These are phyloP conservation scores for Aleiodes leptofemur DNA, from an alignment of 2,888 invertebrate genomes.

Conservation along the genomic window DNA sequence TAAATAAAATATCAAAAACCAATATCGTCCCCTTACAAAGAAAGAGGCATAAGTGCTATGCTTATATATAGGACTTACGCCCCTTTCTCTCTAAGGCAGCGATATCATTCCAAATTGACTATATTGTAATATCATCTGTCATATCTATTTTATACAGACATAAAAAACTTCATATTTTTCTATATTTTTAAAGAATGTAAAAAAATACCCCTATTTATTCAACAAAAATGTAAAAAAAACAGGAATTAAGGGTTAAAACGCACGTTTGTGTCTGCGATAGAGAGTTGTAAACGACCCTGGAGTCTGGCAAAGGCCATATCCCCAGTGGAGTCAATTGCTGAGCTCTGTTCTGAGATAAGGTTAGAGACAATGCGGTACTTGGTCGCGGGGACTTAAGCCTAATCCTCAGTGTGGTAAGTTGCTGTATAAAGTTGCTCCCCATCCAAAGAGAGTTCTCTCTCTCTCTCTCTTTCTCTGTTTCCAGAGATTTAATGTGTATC, in stretches of 20 bases:
- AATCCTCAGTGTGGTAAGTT: slow-evolving; percentile 48
- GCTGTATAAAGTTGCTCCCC: slow-evolving; percentile 46
- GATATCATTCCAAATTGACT: no score
- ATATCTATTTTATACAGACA: no score
- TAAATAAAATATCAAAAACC: no score
- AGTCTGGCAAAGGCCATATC: slow-evolving; percentile 48
- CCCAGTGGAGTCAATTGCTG: slow-evolving; percentile 62
- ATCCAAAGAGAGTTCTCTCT: slow-evolving; percentile 34
- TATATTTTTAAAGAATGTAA: no score
- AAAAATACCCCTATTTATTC: slow-evolving; percentile 12
- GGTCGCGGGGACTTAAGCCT: slow-evolving; percentile 61
- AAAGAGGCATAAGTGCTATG: no score
- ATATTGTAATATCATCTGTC: no score
- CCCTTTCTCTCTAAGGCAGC: no score
- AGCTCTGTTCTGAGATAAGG: slow-evolving; percentile 60
- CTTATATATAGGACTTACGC: no score
- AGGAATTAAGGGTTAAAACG: slow-evolving; percentile 14
- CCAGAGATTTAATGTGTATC: slow-evolving; percentile 18
- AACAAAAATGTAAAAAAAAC: neutral
- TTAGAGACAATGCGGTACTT: slow-evolving; percentile 65
- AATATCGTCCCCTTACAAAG: no score
- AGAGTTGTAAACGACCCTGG: slow-evolving; percentile 44
- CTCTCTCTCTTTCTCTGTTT: slow-evolving; percentile 10
- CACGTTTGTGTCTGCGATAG: slow-evolving; percentile 42
- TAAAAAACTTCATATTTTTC: no score